Base-by-base conservation (phyloP, 2,888 invertebrate species). In the Phortica okadai region DNA sequence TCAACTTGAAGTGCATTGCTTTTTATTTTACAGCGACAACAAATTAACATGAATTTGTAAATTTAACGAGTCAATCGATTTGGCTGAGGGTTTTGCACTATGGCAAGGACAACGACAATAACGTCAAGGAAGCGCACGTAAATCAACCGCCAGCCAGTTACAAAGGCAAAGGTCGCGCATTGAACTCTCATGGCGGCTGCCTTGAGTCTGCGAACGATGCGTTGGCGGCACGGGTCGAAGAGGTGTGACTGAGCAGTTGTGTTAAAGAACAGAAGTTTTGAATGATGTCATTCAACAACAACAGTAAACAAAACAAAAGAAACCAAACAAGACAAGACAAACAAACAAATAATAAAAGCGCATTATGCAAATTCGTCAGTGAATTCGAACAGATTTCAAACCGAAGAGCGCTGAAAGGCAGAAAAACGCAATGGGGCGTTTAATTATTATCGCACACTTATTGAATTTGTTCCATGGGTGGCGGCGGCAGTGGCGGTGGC, bases 281-380 rank as follows among this genome's bases (percentile, higher is more conserved):
- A 82, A 79, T 80, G 79, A 81, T 80, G 81, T 83, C 82, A 81
- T 76, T 25, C 59, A 58, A 25, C 67, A 6, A 16, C 50, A 16
- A 54, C 45, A 74, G 69, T 56, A 45, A 11, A 50, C 54, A 58
- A 73, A 62, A 70, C 64, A 45, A 6, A 66, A 8, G n/a, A 14
- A 73, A 21, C 14, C 69, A 41, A n/a, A 45, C 21, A 45, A 11
- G 6, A 50, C 50, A 50, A 50, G 14, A 73, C 45, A 62, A 78
- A 73, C 45, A 62, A 78, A 73, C 78, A 73, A 78, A 74, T 79
- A 76, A 76, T 79, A 74, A 73, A 77, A 41, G 58, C 1, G 72
- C 73, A 41, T 70, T 21, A 62, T 42, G 14, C 25, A 58, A 59
- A 59, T 7, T 50, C 50, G 50, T 8, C 64, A 41, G 21, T 0